Percentiles rank a stretch among this genome's conserved stretches.
Evolutionary conservation across 2,113 vertebrate genomes (phyloP).

Genomic region (Macroglossus sobrinus): DNA sequence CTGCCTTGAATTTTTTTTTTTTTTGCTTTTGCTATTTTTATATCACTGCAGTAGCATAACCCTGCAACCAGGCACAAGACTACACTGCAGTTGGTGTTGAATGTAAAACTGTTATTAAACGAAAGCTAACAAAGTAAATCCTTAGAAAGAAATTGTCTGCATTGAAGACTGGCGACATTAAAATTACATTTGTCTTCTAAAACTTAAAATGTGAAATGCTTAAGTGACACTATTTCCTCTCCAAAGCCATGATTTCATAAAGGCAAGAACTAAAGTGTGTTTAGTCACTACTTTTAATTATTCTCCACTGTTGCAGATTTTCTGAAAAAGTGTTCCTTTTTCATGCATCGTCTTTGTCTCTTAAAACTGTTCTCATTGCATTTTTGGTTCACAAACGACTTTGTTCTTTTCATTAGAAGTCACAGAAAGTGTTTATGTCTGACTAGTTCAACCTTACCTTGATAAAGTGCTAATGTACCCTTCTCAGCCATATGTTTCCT

Average conservation of each 20-base stretch:
- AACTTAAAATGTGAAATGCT: slow-evolving; percentile 4
- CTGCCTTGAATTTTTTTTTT: slow-evolving; percentile 44
- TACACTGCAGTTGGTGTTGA: slow-evolving; percentile 9
- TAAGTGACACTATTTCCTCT: not conserved
- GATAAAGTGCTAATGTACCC: not conserved
- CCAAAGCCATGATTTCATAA: not conserved
- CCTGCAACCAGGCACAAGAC: not conserved
- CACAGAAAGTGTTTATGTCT: not conserved
- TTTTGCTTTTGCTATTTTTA: slow-evolving; percentile 58
- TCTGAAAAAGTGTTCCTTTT: not conserved
- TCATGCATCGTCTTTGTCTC: not conserved
- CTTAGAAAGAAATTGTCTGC: slow-evolving; percentile 42
- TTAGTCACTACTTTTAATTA: slow-evolving; percentile 6
- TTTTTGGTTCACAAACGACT: not conserved
- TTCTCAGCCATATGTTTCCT: not conserved
- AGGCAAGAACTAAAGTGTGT: not conserved
- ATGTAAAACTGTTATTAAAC: slow-evolving; percentile 29
- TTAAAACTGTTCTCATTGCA: not conserved
- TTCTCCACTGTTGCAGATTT: not conserved
- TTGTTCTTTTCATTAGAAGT: slow-evolving; percentile 11
- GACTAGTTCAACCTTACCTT: not conserved
- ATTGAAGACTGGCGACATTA: not conserved
- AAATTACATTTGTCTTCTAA: slow-evolving; percentile 1
- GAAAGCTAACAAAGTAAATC: slow-evolving; percentile 49
- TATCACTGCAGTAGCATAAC: slow-evolving; percentile 22